A percentile compares a stretch with the other conserved stretches of the same genome.
These are phyloP conservation scores for Mastigias papua DNA, from an alignment of 30 jellyfish, hydroid and myxozoan species.

Conservation along the genomic window DNA sequence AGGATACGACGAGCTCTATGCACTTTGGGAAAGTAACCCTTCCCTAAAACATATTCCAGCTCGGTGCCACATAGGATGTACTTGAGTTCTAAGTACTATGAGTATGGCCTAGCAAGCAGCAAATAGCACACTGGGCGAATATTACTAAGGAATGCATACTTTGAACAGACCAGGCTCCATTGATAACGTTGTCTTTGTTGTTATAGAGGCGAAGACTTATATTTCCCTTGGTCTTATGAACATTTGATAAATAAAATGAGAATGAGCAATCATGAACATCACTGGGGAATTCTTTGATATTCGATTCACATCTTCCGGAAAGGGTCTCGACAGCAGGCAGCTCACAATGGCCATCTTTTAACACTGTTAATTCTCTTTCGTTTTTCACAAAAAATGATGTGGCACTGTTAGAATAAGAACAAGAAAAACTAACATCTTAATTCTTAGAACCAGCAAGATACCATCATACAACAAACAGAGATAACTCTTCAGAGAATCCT, in stretches of 20 bases:
- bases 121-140: too few relatives aligned
- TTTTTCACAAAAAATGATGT: background rate
- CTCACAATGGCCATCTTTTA: conserved; percentile 38
- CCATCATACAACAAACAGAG: too few relatives aligned
- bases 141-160: background rate
- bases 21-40: too few relatives aligned
- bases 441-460: too few relatives aligned
- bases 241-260: conserved; percentile 2
- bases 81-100: too few relatives aligned
- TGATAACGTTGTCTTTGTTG: background rate
- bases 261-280: conserved; percentile 27
- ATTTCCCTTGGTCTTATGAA: background rate
- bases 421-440: too few relatives aligned
- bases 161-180: conserved; percentile 38
- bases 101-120: too few relatives aligned
- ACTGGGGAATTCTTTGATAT: conserved; percentile 16
- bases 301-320: background rate
- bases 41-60: too few relatives aligned
- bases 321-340: background rate
- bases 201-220: background rate
- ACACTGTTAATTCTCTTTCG: background rate
- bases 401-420: conserved; percentile 7
- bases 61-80: too few relatives aligned
- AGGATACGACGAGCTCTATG: too few relatives aligned
- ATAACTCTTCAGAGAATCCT: too few relatives aligned